Evolutionary conservation across 2,113 vertebrate genomes (phyloP), one percentile per base, ranked within the genome.

Genomic region (Eretmochelys imbricata): DNA sequence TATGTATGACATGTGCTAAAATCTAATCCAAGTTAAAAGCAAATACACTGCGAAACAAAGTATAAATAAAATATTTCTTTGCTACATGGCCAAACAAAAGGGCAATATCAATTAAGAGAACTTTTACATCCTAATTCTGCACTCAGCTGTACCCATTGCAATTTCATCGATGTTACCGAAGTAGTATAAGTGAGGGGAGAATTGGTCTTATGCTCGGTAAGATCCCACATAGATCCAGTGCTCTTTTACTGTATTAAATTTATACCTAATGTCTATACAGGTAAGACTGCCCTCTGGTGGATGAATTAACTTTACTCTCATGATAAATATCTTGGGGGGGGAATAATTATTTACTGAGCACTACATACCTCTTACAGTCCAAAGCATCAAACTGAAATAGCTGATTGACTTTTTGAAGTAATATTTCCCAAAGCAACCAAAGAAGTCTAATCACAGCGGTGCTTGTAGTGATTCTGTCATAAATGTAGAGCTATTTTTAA

Each of bases 231-330:
- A 69, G 65, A 38, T 72, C 65, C 65, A 78, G 25, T 78, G 24
- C 38, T 54, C 84, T 12, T 19, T 35, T 22, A n/a, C 31, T 31
- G n/a, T 20, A 50, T 46, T 6, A 27, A 12, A 49, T 65, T 88
- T 84, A 80, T 80, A 12, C 53, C 80, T 72, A 13, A 38, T 54
- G 4, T 69, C 80, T 72, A 42, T 31, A 35, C 57, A 72, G 49
- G 72, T 82, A 80, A 80, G 81, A 80, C 81, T 88, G 91, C 82
- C 91, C 81, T 84, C 91, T 92, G 88, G 81, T 72, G 91, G 76
- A 25, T 19, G 8, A 42, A 55, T 72, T 35, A 57, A 24, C 38
- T 54, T 53, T 25, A 69, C n/a, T 19, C 11, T 49, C 16, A 69
- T 22, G 51, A 65, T 55, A 29, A 80, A 84, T 48, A 51, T 46